Evolutionary conservation across 92 coral and sea anemone species (phyloP), one percentile per base, ranked within the genome.

Genomic region (Actinernus sp.): DNA sequence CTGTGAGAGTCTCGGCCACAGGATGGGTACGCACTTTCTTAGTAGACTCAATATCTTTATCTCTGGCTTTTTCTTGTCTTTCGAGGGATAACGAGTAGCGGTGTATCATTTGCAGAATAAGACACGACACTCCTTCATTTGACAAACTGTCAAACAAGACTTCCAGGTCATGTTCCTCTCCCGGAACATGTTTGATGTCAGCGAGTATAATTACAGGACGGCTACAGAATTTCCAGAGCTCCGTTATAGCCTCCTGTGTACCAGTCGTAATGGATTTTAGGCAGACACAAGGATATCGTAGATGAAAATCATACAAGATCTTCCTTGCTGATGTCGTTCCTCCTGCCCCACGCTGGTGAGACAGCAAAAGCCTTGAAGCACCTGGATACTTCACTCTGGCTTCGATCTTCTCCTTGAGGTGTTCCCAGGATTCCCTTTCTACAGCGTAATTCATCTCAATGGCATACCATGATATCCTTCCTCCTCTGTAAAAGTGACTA

Each of bases 281-380:
- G 14, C 66, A 68, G 20, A 86, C 87, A 20, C 92, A 80, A 1
- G 92, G 92, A 25, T 63, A 86, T 13, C 44, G 58, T 9, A 27
- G 39, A 2, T 79, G 92, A 26, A 46, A 80, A n/a, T 61, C 84
- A 81, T 46, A 86, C n/a, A 86, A 57, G 16, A 86, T 49, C 40
- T 47, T 68, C 32, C 92, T 40, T 4, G 92, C 86, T 2, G 88
- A 73, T 4, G 92, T 86, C n/a, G 92, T 65, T 4, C 92, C 92
- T 17, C 92, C 92, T 0, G 92, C 57, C 14, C 92, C 92, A 36
- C 92, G 81, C 58, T 80, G 61, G 28, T 86, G 92, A 3, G 55
- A 40, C 63, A 86, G 55, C 13, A 14, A 33, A 17, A 86, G 55
- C 7, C 2, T 73, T n/a, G 78, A 25, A 3, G 92, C 67, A 3